phyloP scores from a whole-genome alignment of 2,888 invertebrate species.

The Plagodis dolabraria region DNA sequence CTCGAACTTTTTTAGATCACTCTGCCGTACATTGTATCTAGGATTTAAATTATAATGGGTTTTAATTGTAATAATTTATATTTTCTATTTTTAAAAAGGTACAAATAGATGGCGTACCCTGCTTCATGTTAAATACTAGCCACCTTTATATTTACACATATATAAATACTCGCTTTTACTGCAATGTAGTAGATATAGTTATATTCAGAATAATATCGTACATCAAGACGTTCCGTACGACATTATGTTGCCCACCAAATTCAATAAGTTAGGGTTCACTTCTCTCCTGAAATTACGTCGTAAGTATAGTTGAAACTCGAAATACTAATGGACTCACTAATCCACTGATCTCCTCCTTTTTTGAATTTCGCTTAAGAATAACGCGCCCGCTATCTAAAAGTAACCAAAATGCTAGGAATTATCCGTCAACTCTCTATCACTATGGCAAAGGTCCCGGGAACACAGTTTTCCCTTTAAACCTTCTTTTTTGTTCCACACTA shows the following conservation, averaged over 20 bases:
- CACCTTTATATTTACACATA: too few species aligned
- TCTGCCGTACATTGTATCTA: too few species aligned
- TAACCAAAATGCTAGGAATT: conserved; percentile 30
- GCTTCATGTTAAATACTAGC: too few species aligned
- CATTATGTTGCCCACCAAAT: conserved; percentile 12
- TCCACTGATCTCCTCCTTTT: too few species aligned
- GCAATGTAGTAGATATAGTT: not conserved
- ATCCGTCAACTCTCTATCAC: conserved; percentile 16
- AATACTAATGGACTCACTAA: too few species aligned
- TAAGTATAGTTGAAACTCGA: too few species aligned
- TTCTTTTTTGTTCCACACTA: conserved; percentile 58
- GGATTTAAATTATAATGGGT: not conserved
- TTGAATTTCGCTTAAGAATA: too few species aligned
- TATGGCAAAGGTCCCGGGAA: conserved; percentile 38
- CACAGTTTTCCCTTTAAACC: conserved; percentile 64
- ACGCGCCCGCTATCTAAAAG: conserved; percentile 9
- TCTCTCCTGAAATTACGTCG: too few species aligned
- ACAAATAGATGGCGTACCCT: too few species aligned
- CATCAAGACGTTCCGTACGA: conserved; percentile 1
- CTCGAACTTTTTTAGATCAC: too few species aligned
- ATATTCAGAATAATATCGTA: not conserved
- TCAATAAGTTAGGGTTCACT: too few species aligned
- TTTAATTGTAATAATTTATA: not conserved
- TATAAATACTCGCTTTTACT: not conserved
- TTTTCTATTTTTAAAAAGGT: too few species aligned